Evolutionary conservation across 2,888 invertebrate genomes (phyloP).

Genomic region (Cataglyphis altisquamis): DNA sequence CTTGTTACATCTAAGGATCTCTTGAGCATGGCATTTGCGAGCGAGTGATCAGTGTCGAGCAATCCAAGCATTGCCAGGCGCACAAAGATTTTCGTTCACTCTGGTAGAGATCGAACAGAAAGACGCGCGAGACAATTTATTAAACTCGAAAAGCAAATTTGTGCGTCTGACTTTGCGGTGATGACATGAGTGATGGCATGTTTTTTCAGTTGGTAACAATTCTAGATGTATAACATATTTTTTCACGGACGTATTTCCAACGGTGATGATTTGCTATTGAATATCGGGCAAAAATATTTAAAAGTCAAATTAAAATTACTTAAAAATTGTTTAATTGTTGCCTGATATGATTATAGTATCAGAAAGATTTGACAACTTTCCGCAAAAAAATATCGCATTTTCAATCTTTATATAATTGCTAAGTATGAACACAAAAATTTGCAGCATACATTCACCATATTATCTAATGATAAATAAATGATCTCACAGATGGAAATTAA

Average conservation of each 20-base stretch:
- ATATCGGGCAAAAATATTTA: background rate
- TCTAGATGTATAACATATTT: conserved; percentile 72
- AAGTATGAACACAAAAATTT: background rate
- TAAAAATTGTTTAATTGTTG: background rate
- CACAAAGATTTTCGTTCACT: conserved; percentile 47
- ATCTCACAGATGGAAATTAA: conserved; percentile 51
- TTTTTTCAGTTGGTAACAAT: conserved; percentile 77
- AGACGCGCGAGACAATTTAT: background rate
- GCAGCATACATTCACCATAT: background rate
- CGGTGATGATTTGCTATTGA: conserved; percentile 19
- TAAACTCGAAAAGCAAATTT: conserved; percentile 46
- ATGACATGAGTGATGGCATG: conserved; percentile 80
- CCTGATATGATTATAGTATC: background rate
- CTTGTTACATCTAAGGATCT: conserved; percentile 80
- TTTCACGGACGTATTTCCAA: conserved; percentile 32
- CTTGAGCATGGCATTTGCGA: conserved; percentile 83
- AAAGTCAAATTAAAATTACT: background rate
- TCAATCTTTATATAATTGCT: background rate
- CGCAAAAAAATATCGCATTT: background rate
- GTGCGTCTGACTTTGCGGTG: conserved; percentile 66
- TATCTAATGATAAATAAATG: background rate
- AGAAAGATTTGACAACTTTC: background rate
- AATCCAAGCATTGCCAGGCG: conserved; percentile 57
- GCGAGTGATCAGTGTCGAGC: conserved; percentile 77
- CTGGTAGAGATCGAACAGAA: background rate